These are phyloP conservation scores for Epinephelus fuscoguttatus DNA, from an alignment of 2,113 vertebrate genomes.

Conservation along the genomic window DNA sequence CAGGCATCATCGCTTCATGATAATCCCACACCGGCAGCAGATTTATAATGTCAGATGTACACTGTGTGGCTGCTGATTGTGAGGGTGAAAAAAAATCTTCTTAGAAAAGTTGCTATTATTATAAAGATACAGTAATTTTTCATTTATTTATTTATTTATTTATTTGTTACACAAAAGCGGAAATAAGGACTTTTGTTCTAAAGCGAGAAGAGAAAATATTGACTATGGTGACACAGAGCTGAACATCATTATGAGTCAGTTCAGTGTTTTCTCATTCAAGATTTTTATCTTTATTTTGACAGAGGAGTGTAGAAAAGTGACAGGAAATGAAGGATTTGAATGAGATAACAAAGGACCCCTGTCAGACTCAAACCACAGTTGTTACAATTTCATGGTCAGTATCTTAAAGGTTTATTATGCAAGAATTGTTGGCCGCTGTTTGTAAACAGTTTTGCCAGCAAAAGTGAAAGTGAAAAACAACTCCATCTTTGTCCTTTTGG, in stretches of 20 bases:
- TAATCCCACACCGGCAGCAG: neutral
- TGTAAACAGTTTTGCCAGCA: too few species aligned
- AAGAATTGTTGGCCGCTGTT: too few species aligned
- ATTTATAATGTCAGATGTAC: conserved; percentile 20
- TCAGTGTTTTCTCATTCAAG: neutral
- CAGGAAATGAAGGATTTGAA: neutral
- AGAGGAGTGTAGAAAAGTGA: neutral
- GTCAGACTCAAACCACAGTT: too few species aligned
- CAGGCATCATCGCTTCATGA: neutral
- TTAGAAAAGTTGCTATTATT: neutral
- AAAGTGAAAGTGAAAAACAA: too few species aligned
- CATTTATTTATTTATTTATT: too few species aligned
- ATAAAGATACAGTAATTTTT: too few species aligned
- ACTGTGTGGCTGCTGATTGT: neutral
- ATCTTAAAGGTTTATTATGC: too few species aligned
- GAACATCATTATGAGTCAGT: neutral
- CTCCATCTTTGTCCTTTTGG: too few species aligned
- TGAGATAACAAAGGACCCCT: too few species aligned
- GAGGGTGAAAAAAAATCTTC: neutral
- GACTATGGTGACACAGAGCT: neutral
- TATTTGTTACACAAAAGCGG: too few species aligned
- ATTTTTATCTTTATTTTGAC: too few species aligned
- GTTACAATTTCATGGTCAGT: too few species aligned
- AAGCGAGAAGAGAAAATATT: neutral
- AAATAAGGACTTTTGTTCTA: neutral